Percentiles rank a stretch among this genome's conserved stretches.
These are phyloP conservation scores for Bombus waltoni DNA, from an alignment of 1,140 invertebrate species.

Conservation along the genomic window DNA sequence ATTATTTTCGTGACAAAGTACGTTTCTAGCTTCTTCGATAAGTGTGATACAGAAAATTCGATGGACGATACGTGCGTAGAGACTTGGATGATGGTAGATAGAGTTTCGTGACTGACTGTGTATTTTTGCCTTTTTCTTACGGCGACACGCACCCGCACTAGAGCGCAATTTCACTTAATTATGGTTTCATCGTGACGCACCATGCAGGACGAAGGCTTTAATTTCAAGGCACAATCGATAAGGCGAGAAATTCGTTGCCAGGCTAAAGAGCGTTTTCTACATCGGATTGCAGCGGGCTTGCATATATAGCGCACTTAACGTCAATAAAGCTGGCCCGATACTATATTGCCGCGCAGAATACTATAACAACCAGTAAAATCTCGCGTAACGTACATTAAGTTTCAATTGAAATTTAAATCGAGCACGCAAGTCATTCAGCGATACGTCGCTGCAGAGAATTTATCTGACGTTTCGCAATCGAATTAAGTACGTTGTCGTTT, in stretches of 20 bases:
- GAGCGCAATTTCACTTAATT: neutral
- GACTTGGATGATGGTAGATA: too few relatives aligned
- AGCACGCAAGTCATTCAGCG: neutral
- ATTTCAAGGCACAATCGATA: conserved; percentile 22
- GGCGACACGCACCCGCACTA: neutral
- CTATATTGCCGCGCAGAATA: neutral
- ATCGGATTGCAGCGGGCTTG: neutral
- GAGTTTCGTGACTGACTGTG: too few relatives aligned
- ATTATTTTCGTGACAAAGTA: too few relatives aligned
- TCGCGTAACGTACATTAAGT: neutral
- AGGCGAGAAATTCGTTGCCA: conserved; percentile 18
- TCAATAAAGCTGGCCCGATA: conserved; percentile 14
- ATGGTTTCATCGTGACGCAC: neutral
- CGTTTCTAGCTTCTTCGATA: too few relatives aligned
- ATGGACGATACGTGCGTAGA: too few relatives aligned
- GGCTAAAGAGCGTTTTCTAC: conserved; percentile 11
- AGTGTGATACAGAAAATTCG: too few relatives aligned
- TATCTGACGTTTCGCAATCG: too few relatives aligned
- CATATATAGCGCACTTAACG: conserved; percentile 9
- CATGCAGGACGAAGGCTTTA: neutral
- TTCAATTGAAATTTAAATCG: neutral
- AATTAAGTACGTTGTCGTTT: too few relatives aligned
- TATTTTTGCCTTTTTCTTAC: neutral
- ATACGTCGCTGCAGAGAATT: too few relatives aligned
- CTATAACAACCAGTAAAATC: neutral